Evolutionary conservation across 1,140 invertebrate species (phyloP), one percentile per base, ranked within the genome.

Genomic region (Polypedilum vanderplanki): DNA sequence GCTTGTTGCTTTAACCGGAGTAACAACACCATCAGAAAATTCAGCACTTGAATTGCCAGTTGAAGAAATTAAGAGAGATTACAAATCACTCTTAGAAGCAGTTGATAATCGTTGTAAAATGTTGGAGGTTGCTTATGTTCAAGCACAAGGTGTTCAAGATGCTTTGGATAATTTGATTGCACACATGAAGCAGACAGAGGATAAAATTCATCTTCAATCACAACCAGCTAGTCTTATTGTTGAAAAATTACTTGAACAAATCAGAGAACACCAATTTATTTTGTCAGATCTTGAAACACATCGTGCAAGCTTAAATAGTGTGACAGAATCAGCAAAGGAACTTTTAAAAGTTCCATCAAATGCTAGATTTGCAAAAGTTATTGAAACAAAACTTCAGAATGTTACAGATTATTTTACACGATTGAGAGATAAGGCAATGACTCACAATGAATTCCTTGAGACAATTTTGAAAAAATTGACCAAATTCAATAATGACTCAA

Each of bases 61-160:
- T 0, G 82, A 88, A 10, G 90, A 91, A 75, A 79, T 98, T 4
- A 88, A 90, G 76, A 88, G 90, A 41, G 91, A 93, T 75, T 93
- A 96, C 80, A 86, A 86, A 74, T 89, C 93, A 76, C 80, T 96
- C 9, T 85, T 87, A 74, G 88, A 88, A 76, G 88, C 88, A 0
- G 83, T 95, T 12, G 87, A 87, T 10, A 88, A 92, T 5, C 90
- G 92, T 15, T 95, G 94, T 79, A 88, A 92, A 77, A 88, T 91
- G 64, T 83, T 98, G 73, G 95, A 98, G 78, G 91, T 91, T 0
- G 94, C 95, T 0, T 84, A 98, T 41, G 89, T 96, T 4, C 93
- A 97, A 82, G 95, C 93, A 74, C 95, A 98, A 84, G 95, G 93
- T n/a, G 90, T 98, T 10, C 93, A 97, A 81, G 94, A 97, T 81